Evolutionary conservation across 1,140 invertebrate genomes (phyloP).

Genomic region (Papilio polyxenes): DNA sequence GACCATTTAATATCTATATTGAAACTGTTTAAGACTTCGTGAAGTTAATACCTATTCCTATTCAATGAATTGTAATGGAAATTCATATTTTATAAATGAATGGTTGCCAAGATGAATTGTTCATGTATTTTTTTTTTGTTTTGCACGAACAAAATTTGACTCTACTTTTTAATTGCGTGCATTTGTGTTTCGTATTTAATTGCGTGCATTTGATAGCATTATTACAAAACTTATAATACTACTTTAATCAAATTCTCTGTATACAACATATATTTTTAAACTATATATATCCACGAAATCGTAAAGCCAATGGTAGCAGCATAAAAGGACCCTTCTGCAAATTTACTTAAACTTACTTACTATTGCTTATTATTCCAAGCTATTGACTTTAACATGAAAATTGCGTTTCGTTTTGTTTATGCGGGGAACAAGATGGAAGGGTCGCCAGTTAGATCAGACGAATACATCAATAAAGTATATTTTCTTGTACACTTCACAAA

Average conservation of each 20-base stretch:
- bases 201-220: no score
- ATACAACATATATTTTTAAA: neutral
- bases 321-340: conserved; percentile 32
- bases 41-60: no score
- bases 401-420: conserved; percentile 77
- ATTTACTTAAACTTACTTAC: conserved; percentile 70
- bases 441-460: conserved; percentile 54
- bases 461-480: conserved; percentile 53
- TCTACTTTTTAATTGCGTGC: no score
- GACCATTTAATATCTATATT: no score
- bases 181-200: no score
- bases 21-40: no score
- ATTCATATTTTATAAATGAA: no score
- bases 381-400: conserved; percentile 78
- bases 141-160: no score
- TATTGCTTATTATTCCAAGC: conserved; percentile 78
- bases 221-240: no score
- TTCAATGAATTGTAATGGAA: no score
- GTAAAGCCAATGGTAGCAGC: neutral
- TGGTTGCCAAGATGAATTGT: no score
- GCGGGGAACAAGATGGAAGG: conserved; percentile 58
- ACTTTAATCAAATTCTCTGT: neutral
- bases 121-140: no score
- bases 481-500: conserved; percentile 55
- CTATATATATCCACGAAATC: neutral